These are phyloP conservation scores for Drosophila gunungcola DNA, from an alignment of 1,140 invertebrate species.

Conservation along the genomic window DNA sequence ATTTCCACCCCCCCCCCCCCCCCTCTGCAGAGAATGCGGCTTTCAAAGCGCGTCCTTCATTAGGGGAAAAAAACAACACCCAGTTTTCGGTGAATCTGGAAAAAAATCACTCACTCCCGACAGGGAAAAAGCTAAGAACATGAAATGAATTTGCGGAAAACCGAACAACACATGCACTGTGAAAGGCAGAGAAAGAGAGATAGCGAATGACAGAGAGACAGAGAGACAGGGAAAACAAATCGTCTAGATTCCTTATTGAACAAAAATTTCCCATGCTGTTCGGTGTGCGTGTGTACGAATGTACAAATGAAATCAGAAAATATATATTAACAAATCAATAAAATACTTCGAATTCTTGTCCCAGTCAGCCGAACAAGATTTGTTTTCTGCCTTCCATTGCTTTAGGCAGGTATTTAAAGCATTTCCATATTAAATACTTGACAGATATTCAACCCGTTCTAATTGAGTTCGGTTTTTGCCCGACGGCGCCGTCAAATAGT, in stretches of 20 bases:
- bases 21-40: constrained; percentile 38
- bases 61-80: constrained; percentile 51
- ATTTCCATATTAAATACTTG: constrained; percentile 50
- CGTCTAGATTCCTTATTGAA: constrained; percentile 36
- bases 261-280: constrained; percentile 28
- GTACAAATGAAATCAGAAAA: constrained; percentile 44
- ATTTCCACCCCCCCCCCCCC: not conserved
- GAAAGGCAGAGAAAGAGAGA: constrained; percentile 3
- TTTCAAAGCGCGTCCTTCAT: constrained; percentile 54
- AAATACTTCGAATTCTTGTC: constrained; percentile 37
- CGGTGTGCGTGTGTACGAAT: constrained; percentile 5
- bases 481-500: constrained; percentile 17
- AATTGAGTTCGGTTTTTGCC: constrained; percentile 45
- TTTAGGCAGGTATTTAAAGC: constrained; percentile 23
- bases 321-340: constrained; percentile 56
- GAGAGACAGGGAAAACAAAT: constrained; percentile 28
- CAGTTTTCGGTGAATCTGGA: constrained; percentile 7
- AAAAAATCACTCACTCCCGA: constrained; percentile 40
- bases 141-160: constrained; percentile 49
- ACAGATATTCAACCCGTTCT: constrained; percentile 42
- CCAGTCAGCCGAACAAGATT: constrained; percentile 17
- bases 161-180: constrained; percentile 47
- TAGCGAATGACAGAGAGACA: constrained; percentile 3
- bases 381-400: not conserved
- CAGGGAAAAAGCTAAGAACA: constrained; percentile 41